phyloP scores from a whole-genome alignment of 2,113 vertebrate species.

The Cynocephalus volans region DNA sequence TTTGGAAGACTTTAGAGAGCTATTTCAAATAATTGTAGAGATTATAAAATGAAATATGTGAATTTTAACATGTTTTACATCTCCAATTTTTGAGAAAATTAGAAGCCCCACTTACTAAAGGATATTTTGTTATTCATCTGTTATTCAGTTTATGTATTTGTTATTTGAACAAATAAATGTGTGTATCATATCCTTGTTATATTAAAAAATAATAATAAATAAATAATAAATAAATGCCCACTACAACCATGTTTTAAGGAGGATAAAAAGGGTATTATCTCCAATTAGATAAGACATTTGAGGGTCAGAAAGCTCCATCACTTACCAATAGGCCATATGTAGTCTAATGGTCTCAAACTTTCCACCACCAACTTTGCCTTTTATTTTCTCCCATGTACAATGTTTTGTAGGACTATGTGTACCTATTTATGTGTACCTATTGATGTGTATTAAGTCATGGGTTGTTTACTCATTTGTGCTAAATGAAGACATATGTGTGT shows the following conservation, averaged over 20 bases:
- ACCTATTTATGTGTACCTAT: background rate
- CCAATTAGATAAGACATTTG: background rate
- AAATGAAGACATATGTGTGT: background rate
- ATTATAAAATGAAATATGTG: no score
- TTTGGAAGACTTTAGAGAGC: no score
- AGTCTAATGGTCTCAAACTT: background rate
- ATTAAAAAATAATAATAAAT: no score
- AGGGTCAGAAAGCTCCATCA: background rate
- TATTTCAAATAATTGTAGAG: no score
- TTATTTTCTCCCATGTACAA: background rate
- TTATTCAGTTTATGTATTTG: no score
- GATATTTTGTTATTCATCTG: no score
- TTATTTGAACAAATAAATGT: no score
- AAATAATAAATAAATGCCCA: no score
- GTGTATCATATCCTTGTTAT: no score
- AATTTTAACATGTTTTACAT: no score
- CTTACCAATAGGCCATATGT: background rate
- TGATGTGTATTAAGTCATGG: background rate
- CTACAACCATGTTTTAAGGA: background rate
- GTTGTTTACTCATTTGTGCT: background rate
- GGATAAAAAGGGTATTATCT: background rate
- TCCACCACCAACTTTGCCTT: background rate
- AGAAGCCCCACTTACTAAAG: no score
- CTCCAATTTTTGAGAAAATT: no score
- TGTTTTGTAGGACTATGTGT: background rate